Conservation (phyloP, 1,140 invertebrate genomes). For the Drosophila watanabei region DNA sequence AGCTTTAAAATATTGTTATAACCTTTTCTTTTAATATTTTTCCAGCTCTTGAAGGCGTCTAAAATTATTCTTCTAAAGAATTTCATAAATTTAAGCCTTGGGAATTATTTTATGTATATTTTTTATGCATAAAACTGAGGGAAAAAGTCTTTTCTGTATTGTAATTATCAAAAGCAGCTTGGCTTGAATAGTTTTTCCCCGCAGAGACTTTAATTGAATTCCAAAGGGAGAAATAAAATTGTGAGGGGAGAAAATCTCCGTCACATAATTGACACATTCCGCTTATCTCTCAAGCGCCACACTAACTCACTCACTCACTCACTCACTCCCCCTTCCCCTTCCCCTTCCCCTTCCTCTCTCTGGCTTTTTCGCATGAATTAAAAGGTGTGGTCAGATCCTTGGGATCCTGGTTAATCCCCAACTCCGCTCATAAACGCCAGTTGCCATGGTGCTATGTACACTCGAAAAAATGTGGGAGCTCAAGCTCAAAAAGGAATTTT, state of each 20-base stretch:
- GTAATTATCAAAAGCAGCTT: slow-evolving; percentile 25
- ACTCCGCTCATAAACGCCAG: slow-evolving; percentile 20
- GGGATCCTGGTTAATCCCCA: slow-evolving; percentile 10
- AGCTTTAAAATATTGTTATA: background rate
- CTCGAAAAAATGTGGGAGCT: background rate
- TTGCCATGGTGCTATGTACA: slow-evolving; percentile 9
- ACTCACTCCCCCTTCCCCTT: too few relatives aligned
- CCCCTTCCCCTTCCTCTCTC: too few relatives aligned
- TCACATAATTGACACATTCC: slow-evolving; percentile 32
- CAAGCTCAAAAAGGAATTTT: background rate
- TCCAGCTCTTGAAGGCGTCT: background rate
- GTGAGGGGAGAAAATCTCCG: slow-evolving; percentile 15
- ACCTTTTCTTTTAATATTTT: background rate
- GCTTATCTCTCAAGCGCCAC: slow-evolving; percentile 2
- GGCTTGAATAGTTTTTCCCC: slow-evolving; percentile 9
- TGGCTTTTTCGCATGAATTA: slow-evolving; percentile 5
- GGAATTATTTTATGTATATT: background rate
- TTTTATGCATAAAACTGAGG: background rate
- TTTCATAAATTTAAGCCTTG: background rate
- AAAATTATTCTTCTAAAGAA: background rate
- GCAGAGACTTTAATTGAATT: slow-evolving; percentile 15
- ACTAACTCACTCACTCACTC: background rate
- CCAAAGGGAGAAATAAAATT: background rate
- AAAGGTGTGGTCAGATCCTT: slow-evolving; percentile 27
- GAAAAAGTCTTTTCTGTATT: background rate